Percentiles rank a stretch among this genome's conserved stretches.
Evolutionary conservation across 2,113 vertebrate species (phyloP).

Genomic region (Anser cygnoides): DNA sequence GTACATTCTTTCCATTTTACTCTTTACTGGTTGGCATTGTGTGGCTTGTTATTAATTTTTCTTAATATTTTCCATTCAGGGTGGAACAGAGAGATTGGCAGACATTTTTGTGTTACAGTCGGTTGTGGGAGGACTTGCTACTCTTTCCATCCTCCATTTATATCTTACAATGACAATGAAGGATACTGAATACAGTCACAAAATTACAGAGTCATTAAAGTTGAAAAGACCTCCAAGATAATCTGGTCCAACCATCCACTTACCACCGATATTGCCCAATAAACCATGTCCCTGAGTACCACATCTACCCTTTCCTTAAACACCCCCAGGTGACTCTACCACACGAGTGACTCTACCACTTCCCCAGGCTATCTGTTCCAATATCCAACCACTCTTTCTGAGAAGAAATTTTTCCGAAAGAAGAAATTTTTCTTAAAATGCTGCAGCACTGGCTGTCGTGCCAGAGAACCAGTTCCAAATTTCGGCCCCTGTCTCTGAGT

Average conservation of each 20-base stretch:
- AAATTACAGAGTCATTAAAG: no score
- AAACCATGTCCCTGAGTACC: no score
- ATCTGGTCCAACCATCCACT: no score
- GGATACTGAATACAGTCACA: not conserved
- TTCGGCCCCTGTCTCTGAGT: not conserved
- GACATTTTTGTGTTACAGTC: not conserved
- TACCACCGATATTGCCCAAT: no score
- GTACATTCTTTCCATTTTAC: not conserved
- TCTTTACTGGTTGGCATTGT: not conserved
- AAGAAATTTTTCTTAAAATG: not conserved
- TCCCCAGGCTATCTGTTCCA: no score
- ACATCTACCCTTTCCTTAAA: no score
- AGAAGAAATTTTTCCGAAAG: no score
- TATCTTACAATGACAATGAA: not conserved
- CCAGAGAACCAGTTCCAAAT: not conserved
- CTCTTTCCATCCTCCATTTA: not conserved
- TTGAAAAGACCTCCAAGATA: no score
- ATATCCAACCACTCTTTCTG: no score
- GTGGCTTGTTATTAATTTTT: not conserved
- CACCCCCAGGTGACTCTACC: no score
- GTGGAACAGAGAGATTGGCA: not conserved
- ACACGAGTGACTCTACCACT: no score
- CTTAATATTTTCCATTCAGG: not conserved
- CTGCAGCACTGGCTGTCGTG: not conserved
- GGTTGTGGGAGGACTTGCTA: not conserved